These are phyloP conservation scores for Thyatira batis DNA, from an alignment of 2,888 invertebrate species.

Conservation along the genomic window DNA sequence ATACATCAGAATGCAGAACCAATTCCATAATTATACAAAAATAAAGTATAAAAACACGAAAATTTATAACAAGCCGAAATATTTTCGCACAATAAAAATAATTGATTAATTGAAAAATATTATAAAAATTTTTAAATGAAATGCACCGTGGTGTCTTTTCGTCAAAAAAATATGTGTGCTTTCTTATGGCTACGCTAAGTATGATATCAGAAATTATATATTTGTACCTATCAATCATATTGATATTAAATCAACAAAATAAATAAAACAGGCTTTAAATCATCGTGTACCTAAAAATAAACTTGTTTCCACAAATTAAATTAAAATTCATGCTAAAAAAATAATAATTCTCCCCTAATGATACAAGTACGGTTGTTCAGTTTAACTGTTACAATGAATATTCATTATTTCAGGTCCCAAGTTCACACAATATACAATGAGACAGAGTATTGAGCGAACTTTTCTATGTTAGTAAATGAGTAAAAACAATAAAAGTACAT, in stretches of 20 bases:
- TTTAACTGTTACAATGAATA: background rate
- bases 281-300: conserved; percentile 25
- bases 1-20: too few species aligned
- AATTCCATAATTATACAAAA: too few species aligned
- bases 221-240: conserved; percentile 20
- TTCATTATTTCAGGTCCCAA: background rate
- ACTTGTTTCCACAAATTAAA: conserved; percentile 36
- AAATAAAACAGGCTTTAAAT: conserved; percentile 50
- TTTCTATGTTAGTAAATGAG: background rate
- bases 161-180: background rate
- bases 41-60: too few species aligned
- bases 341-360: conserved; percentile 15
- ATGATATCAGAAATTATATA: background rate
- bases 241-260: conserved; percentile 39
- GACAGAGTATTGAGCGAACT: background rate
- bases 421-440: background rate
- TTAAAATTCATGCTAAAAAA: conserved; percentile 25
- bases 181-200: background rate
- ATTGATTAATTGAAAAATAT: too few species aligned
- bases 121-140: too few species aligned
- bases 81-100: too few species aligned
- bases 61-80: too few species aligned
- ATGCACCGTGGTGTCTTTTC: background rate
- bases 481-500: background rate
- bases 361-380: conserved; percentile 19